Percentiles rank a stretch among this genome's conserved stretches.
Evolutionary conservation across 2,888 invertebrate species (phyloP).

Genomic region (Parnassius smintheus): DNA sequence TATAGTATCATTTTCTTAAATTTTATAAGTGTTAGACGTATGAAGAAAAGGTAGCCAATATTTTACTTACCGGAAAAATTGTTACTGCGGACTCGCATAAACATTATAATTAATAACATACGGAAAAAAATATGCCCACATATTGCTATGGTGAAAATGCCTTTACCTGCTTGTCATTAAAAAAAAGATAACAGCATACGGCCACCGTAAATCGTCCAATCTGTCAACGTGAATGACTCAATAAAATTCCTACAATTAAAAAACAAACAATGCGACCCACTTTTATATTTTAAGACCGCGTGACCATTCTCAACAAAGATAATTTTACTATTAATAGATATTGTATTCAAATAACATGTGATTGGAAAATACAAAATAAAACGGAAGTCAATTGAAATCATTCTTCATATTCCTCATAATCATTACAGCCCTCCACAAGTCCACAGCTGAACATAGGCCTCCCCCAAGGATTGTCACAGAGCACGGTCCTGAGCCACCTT

Average conservation of each 20-base stretch:
- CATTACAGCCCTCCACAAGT: too few relatives aligned
- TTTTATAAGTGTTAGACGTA: too few relatives aligned
- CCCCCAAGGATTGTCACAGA: too few relatives aligned
- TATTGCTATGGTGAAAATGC: conserved; percentile 2
- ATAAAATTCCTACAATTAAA: conserved; percentile 18
- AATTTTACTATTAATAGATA: conserved; percentile 9
- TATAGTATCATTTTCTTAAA: too few relatives aligned
- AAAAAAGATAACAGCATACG: conserved; percentile 15
- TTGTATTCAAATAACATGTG: conserved; percentile 21
- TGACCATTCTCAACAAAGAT: conserved; percentile 6
- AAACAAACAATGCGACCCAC: conserved; percentile 20
- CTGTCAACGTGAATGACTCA: conserved; percentile 23
- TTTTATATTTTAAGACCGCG: conserved; percentile 3
- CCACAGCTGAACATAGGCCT: too few relatives aligned
- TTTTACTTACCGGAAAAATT: too few relatives aligned
- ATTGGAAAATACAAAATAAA: conserved; percentile 11
- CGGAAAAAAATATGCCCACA: conserved; percentile 5
- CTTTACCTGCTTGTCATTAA: conserved; percentile 19
- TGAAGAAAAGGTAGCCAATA: too few relatives aligned
- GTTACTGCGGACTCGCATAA: too few relatives aligned
- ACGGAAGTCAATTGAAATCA: not conserved
- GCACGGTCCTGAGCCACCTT: too few relatives aligned
- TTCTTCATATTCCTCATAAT: not conserved
- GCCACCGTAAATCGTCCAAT: conserved; percentile 24
- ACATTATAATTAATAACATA: too few relatives aligned